Conservation (phyloP, 2,888 invertebrate genomes). For the Nycteola revayana region DNA sequence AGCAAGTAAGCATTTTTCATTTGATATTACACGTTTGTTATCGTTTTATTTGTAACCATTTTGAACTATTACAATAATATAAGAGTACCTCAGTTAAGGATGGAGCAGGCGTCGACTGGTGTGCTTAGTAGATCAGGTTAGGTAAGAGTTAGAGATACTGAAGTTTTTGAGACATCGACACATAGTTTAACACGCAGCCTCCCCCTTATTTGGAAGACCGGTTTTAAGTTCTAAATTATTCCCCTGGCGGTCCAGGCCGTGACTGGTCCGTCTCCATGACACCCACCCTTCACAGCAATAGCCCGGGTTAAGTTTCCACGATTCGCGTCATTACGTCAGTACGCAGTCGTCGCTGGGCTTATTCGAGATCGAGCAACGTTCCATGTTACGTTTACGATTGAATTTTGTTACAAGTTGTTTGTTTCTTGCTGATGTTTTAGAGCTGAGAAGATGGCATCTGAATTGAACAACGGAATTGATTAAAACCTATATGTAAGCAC, state of each 20-base stretch:
- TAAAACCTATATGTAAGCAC: conserved; percentile 29
- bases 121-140: conserved; percentile 72
- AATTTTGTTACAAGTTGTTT: conserved; percentile 74
- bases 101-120: conserved; percentile 82
- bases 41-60: conserved; percentile 79
- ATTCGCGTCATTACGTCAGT: conserved; percentile 55
- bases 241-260: conserved; percentile 34
- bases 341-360: conserved; percentile 79
- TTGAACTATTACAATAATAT: conserved; percentile 78
- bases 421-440: conserved; percentile 65
- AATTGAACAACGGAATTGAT: conserved; percentile 64
- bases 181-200: conserved; percentile 66
- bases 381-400: conserved; percentile 72
- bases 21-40: conserved; percentile 79
- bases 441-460: conserved; percentile 48
- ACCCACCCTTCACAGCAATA: conserved; percentile 64
- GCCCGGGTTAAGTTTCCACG: conserved; percentile 70
- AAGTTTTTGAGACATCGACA: conserved; percentile 71
- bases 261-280: conserved; percentile 34
- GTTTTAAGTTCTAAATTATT: conserved; percentile 63
- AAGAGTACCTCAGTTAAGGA: conserved; percentile 80
- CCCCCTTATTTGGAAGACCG: conserved; percentile 48
- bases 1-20: conserved; percentile 79
- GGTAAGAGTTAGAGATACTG: conserved; percentile 63
- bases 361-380: conserved; percentile 72